Base-by-base conservation (phyloP, 2,797 vertebrate species). In the Fringilla coelebs region DNA sequence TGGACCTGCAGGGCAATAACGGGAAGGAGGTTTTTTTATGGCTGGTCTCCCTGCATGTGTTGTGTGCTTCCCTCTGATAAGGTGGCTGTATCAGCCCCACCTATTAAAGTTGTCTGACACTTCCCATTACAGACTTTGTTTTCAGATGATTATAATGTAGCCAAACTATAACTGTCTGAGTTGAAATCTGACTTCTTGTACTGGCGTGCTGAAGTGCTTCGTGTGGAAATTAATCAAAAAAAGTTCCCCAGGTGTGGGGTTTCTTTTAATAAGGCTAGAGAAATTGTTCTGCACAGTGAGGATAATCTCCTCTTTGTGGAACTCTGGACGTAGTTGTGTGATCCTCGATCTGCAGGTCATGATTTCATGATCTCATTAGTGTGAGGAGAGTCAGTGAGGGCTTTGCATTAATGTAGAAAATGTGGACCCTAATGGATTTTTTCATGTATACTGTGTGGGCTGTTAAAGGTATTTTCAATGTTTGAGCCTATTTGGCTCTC, bases 21-120 rank as follows among this genome's bases (percentile, higher is more conserved):
- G 32, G 75, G 88, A 86, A 75, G 28, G 52, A 88, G 88, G 80
- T 94, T 97, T 86, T 91, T 97, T 94, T 80, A 93, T 17, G 71
- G 78, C 78, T 93, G 72, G 60, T 85, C 80, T 88, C 71, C 63
- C 81, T 94, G 91, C 81, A 84, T 93, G 26, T 89, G 73, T 62
- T 26, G 79, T 77, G 65, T 82, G 76, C 89, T 96, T 94, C 84
- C 91, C 91, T 79, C 4, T 87, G 96, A 96, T 96, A 96, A 96
- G 72, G 86, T 52, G 61, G 41, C 71, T 92, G 1, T 74, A 93
- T 92, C 86, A 95, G 84, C 95, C 90, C 93, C 95, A 96, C 96
- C 95, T 97, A 79, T 79, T 91, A 74, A 91, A 94, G 90, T 87
- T 87, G 90, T 73, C 72, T 82, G 80, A 89, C 84, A 65, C 90